These are phyloP conservation scores for Falco peregrinus DNA, from an alignment of 2,797 vertebrate species.

Conservation along the genomic window DNA sequence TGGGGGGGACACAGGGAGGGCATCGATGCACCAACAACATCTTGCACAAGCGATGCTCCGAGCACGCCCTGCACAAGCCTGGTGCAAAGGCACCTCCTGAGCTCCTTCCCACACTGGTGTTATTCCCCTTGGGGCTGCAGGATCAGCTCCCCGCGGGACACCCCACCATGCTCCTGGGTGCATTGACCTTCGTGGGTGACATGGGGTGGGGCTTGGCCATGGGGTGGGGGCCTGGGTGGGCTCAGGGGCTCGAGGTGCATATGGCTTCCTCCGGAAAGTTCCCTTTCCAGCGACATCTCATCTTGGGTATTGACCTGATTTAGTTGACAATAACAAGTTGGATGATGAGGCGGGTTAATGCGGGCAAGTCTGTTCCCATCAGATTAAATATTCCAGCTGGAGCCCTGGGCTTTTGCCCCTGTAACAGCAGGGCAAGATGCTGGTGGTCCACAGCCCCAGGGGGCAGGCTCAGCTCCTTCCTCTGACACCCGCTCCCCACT, in stretches of 20 bases:
- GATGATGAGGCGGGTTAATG: background rate
- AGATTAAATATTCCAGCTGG: background rate
- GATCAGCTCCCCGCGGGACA: fast-evolving
- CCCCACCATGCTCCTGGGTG: fast-evolving
- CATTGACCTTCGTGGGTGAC: fast-evolving
- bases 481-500: too few relatives aligned
- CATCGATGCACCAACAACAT: fast-evolving
- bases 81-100: background rate
- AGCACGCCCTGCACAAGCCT: background rate
- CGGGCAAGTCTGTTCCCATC: background rate
- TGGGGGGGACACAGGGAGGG: background rate
- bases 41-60: background rate
- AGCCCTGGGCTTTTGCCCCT: background rate
- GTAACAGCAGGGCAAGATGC: fast-evolving
- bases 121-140: background rate
- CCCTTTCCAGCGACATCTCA: background rate
- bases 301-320: background rate
- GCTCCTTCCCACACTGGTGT: fast-evolving
- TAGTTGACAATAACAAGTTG: background rate
- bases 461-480: background rate
- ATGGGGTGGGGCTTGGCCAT: fast-evolving
- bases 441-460: background rate
- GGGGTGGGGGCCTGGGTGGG: background rate
- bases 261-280: background rate
- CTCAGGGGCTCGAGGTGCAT: fast-evolving